phyloP scores from a whole-genome alignment of 2,888 invertebrate species.

The Girardia tigrina region DNA sequence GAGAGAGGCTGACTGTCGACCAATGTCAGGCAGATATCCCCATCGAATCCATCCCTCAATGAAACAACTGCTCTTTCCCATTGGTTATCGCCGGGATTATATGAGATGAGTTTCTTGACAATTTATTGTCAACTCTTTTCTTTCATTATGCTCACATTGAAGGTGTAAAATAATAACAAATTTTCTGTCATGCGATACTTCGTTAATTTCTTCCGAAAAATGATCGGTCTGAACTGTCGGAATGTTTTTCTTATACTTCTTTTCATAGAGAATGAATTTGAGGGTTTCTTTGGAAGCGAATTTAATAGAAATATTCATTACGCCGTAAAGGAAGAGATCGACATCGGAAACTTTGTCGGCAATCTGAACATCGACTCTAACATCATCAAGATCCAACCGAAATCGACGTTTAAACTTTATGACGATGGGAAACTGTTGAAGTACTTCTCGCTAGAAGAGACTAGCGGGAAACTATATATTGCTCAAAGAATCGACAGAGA shows the following conservation, averaged over 20 bases:
- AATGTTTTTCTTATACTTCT: no score
- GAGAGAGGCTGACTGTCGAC: no score
- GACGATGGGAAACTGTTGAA: conserved; percentile 20
- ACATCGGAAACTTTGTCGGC: conserved; percentile 28
- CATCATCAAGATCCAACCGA: conserved; percentile 2
- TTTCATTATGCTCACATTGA: background rate
- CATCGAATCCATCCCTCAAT: background rate
- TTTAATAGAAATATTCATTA: background rate
- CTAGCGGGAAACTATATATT: conserved; percentile 28
- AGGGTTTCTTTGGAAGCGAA: no score
- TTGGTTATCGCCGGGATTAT: background rate
- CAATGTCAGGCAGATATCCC: background rate
- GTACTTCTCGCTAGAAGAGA: conserved; percentile 20
- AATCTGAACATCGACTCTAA: conserved; percentile 28
- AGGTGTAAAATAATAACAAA: no score
- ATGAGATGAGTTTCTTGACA: background rate
- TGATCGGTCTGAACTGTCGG: no score
- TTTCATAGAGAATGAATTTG: no score
- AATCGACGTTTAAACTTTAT: conserved; percentile 21
- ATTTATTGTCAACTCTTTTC: background rate
- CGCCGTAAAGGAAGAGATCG: conserved; percentile 25
- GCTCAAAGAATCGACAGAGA: conserved; percentile 30
- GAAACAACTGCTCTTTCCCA: background rate
- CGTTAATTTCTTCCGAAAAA: no score
- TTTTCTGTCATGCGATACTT: no score